Percentiles rank a stretch among this genome's conserved stretches.
Conservation (phyloP, 1,140 invertebrate genomes). For the Dendrolimus punctatus region DNA sequence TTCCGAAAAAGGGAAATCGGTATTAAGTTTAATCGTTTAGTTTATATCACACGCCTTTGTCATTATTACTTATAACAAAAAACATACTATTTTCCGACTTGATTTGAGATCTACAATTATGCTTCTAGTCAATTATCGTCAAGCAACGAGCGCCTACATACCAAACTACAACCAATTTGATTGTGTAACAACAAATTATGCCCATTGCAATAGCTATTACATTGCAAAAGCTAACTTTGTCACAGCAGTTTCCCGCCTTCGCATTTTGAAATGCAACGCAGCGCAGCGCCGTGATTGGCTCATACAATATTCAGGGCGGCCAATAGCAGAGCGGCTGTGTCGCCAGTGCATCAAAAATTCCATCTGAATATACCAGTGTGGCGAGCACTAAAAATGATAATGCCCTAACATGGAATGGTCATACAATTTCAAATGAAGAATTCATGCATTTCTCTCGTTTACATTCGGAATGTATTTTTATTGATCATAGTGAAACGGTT, state of each 20-base stretch:
- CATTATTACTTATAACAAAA: no score
- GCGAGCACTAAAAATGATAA: constrained; percentile 71
- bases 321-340: constrained; percentile 62
- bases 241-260: constrained; percentile 54
- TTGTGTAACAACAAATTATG: constrained; percentile 41
- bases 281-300: constrained; percentile 63
- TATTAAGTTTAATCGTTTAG: no score
- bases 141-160: constrained; percentile 9
- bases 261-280: constrained; percentile 65
- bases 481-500: constrained; percentile 48
- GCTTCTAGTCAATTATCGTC: constrained; percentile 4
- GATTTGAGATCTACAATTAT: background rate
- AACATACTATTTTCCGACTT: no score
- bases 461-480: constrained; percentile 61
- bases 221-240: constrained; percentile 49
- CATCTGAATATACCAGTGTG: constrained; percentile 69
- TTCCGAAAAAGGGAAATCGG: no score
- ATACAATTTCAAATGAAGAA: constrained; percentile 69
- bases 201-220: constrained; percentile 30
- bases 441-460: constrained; percentile 60
- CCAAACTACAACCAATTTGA: constrained; percentile 22
- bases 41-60: no score
- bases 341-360: constrained; percentile 71
- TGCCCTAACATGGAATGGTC: constrained; percentile 56
- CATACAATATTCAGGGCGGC: constrained; percentile 68